Evolutionary conservation across 2,888 invertebrate genomes (phyloP), one percentile per base, ranked within the genome.

Genomic region (Desoria tigrina): DNA sequence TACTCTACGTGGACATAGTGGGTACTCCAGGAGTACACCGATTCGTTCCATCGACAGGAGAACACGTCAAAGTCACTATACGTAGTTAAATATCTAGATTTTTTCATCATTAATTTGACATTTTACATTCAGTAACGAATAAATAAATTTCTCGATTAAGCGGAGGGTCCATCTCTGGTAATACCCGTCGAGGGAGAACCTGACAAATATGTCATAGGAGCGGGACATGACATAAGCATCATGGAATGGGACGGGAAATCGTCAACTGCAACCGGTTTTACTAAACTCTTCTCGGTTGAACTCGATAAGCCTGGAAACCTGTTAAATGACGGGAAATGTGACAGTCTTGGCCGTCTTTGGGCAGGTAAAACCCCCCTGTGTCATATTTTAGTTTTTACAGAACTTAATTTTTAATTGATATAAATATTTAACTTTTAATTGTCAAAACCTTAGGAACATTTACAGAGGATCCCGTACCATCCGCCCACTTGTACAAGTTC

Each of bases 261-360:
- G 9, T 58, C 64, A 16, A 66, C 67, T 11, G 64, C 70, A 6
- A 77, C 79, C 2, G 81, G 84, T 9, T 79, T 82, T 71, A 81
- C 80, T 57, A 79, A 83, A 9, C 68, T 88, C 6, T 80, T 83
- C 0, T 84, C 85, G 75, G 85, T 88, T 11, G 84, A 85, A 3
- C 69, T 75, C 0, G 78, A 81, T 60, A 81, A 81, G 73, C 81
- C 78, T 2, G 74, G 77, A 21, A 88, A 87, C 78, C 82, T 89
- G 74, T 84, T 90, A 78, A 91, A 91, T 76, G 90, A 90, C 77
- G 90, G 86, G 37, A 91, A 91, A 80, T 87, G 88, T 39, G 90
- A 90, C 86, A 87, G 11, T 79, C 80, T 79, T 37, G 90, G 90
- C 3, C 81, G 89, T 60, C 81, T 91, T 32, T 90, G 88, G 88